These are phyloP conservation scores for Macrotis lagotis DNA, from an alignment of 2,113 vertebrate species.

Conservation along the genomic window DNA sequence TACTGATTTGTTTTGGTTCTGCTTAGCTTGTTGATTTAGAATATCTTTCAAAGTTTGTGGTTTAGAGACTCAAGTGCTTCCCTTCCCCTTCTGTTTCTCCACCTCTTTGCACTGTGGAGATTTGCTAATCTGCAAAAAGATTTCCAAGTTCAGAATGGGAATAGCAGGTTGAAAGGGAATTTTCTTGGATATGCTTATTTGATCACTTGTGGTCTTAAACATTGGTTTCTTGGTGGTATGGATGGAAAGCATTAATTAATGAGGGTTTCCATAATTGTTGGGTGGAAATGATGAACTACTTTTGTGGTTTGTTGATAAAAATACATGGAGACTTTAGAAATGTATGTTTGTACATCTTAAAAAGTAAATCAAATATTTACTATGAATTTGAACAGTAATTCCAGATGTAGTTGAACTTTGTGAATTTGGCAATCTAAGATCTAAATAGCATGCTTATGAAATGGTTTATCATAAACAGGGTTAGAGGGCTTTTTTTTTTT, in stretches of 20 bases:
- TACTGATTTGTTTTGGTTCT: slow-evolving; percentile 42
- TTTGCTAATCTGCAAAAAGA: slow-evolving; percentile 21
- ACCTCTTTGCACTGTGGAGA: slow-evolving; percentile 34
- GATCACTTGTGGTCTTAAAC: background rate
- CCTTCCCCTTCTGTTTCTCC: background rate
- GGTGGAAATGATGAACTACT: background rate
- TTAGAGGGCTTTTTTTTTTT: background rate
- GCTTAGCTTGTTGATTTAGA: slow-evolving; percentile 30
- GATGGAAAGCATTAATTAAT: background rate
- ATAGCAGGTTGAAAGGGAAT: slow-evolving; percentile 2
- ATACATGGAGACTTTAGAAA: background rate
- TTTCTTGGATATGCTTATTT: slow-evolving; percentile 38
- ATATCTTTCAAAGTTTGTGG: slow-evolving; percentile 36
- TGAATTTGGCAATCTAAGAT: background rate
- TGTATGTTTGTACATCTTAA: background rate
- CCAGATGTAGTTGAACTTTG: background rate
- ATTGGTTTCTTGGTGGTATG: slow-evolving; percentile 5
- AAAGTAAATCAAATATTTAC: background rate
- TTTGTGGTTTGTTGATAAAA: background rate
- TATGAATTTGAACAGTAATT: background rate
- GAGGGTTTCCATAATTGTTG: background rate
- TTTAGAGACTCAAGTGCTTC: slow-evolving; percentile 46
- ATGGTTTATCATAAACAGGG: background rate
- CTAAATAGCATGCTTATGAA: slow-evolving; percentile 7
- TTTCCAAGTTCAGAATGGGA: slow-evolving; percentile 53